Evolutionary conservation across 2,888 invertebrate genomes (phyloP).

Genomic region (Drosophila leonis): DNA sequence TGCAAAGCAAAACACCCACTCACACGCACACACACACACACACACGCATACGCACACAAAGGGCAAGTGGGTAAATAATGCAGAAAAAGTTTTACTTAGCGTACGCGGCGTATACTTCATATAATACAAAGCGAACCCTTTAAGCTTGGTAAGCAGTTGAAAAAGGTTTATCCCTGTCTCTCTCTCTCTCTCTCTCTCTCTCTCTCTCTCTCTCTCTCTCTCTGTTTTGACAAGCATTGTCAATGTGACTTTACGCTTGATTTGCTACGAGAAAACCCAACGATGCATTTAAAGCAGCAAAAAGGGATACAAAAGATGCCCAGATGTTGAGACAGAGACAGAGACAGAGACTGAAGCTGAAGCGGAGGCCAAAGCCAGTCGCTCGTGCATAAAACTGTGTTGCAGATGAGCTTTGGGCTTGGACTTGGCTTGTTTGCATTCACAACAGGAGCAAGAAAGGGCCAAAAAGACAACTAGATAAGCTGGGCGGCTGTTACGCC

Average conservation of each 20-base stretch:
- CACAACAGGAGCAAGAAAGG: slow-evolving; percentile 49
- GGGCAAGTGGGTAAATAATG: slow-evolving; percentile 49
- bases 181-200: not conserved
- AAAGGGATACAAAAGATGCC: slow-evolving; percentile 35
- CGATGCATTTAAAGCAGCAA: slow-evolving; percentile 63
- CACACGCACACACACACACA: slow-evolving; percentile 4
- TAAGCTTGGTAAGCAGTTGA: slow-evolving; percentile 27
- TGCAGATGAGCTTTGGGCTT: slow-evolving; percentile 54
- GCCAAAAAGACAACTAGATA: slow-evolving; percentile 17
- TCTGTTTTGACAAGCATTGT: slow-evolving; percentile 35
- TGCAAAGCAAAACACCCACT: slow-evolving; percentile 5
- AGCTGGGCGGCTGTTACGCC: not conserved
- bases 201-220: not conserved
- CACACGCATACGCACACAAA: slow-evolving; percentile 30
- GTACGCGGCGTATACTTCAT: slow-evolving; percentile 50
- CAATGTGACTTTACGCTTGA: slow-evolving; percentile 72
- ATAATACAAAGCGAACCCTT: slow-evolving; percentile 33
- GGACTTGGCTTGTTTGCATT: slow-evolving; percentile 65
- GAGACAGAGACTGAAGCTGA: not conserved
- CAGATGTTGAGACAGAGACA: not conserved
- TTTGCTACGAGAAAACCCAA: slow-evolving; percentile 63
- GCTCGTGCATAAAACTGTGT: slow-evolving; percentile 71
- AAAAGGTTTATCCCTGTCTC: slow-evolving; percentile 20
- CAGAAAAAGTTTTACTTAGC: slow-evolving; percentile 39
- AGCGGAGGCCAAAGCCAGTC: slow-evolving; percentile 15